phyloP scores from a whole-genome alignment of 1,140 invertebrate genomes.

The Meloidogyne exigua region DNA sequence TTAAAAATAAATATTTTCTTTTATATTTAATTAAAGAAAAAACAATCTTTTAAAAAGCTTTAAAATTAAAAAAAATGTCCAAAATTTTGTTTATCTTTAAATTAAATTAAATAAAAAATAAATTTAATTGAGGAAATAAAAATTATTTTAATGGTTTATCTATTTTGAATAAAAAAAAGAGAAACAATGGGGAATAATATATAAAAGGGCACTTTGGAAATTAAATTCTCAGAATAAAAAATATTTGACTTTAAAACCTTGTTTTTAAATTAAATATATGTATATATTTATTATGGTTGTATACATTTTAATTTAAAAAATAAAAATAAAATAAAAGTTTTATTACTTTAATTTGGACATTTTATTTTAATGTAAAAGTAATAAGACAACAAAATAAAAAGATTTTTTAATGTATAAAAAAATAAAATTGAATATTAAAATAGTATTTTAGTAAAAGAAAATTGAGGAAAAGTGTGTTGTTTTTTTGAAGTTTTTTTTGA shows the following conservation, averaged over 20 bases:
- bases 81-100: background rate
- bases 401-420: too few species aligned
- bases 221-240: background rate
- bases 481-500: too few species aligned
- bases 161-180: background rate
- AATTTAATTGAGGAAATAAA: background rate
- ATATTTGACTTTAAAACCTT: background rate
- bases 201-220: background rate
- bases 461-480: too few species aligned
- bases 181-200: background rate
- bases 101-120: background rate
- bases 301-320: background rate
- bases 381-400: too few species aligned
- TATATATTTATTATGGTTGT: background rate
- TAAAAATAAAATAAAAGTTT: background rate
- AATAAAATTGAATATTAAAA: too few species aligned
- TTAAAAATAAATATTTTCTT: too few species aligned
- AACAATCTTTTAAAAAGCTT: background rate
- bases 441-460: too few species aligned
- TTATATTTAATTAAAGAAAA: background rate
- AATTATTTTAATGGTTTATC: background rate
- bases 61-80: background rate
- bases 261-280: background rate
- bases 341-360: background rate
- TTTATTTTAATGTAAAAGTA: too few species aligned